phyloP scores from a whole-genome alignment of 2,113 vertebrate species.

The Marcusenius ussheri region DNA sequence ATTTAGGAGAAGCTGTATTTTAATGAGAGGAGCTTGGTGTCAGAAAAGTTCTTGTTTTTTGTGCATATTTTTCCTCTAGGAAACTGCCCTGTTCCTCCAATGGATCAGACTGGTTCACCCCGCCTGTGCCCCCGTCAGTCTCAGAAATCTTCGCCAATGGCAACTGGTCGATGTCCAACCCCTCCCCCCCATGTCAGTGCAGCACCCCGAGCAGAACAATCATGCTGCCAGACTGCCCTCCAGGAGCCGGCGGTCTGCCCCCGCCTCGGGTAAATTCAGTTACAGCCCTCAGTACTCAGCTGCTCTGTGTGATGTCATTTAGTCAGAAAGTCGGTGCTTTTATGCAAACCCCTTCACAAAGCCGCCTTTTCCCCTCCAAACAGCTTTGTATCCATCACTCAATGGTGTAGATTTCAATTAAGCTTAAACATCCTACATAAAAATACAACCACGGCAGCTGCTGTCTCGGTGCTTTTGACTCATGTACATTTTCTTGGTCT shows the following conservation, averaged over 20 bases:
- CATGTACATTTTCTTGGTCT: neutral
- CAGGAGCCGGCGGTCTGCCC: constrained; percentile 81
- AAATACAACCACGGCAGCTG: neutral
- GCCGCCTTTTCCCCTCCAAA: neutral
- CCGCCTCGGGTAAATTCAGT: constrained; percentile 72
- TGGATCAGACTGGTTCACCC: constrained; percentile 68
- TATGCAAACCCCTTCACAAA: neutral
- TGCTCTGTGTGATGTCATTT: neutral
- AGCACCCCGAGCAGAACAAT: constrained; percentile 72
- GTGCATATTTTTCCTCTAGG: constrained; percentile 33
- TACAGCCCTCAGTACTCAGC: neutral
- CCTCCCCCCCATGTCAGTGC: constrained; percentile 83
- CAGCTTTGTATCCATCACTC: neutral
- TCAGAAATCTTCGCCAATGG: constrained; percentile 73
- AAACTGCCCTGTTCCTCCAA: constrained; percentile 45
- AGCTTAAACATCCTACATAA: neutral
- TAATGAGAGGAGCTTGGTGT: neutral
- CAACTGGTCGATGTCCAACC: constrained; percentile 90
- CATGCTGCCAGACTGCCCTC: constrained; percentile 82
- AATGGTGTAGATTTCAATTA: neutral
- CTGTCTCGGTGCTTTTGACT: neutral
- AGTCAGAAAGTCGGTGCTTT: neutral
- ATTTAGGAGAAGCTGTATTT: neutral
- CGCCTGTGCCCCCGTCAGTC: constrained; percentile 65
- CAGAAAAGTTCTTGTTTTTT: neutral